phyloP scores from a whole-genome alignment of 2,113 vertebrate genomes.

The Cochlearius cochlearius region DNA sequence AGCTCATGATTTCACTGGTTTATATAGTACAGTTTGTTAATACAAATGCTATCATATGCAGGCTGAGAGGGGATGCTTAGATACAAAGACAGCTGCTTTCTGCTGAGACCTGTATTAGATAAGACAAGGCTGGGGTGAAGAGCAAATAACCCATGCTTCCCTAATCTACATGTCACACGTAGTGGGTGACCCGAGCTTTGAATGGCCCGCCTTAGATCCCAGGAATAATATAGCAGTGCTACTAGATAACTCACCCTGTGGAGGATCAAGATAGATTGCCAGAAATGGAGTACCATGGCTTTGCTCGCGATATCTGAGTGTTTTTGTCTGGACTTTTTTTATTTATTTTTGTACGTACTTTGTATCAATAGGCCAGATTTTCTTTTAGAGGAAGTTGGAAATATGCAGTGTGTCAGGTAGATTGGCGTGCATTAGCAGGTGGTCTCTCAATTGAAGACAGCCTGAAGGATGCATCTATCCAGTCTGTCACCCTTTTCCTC shows the following conservation, averaged over 20 bases:
- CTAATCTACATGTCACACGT: rapidly evolving
- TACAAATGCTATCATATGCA: background rate
- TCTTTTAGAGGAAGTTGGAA: background rate
- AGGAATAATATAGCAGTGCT: background rate
- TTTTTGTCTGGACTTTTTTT: background rate
- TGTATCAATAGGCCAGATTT: background rate
- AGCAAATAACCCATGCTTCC: background rate
- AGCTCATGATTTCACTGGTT: background rate
- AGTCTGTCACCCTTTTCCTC: background rate
- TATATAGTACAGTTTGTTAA: background rate
- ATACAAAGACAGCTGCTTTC: background rate
- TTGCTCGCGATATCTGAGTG: background rate
- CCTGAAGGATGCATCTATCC: background rate
- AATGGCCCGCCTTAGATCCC: background rate
- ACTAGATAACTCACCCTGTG: background rate
- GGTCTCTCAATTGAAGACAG: background rate
- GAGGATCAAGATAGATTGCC: background rate
- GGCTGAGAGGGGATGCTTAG: background rate
- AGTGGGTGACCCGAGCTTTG: background rate
- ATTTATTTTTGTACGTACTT: background rate
- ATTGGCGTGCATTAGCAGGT: background rate
- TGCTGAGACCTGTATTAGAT: background rate
- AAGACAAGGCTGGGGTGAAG: background rate
- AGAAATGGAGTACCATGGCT: background rate
- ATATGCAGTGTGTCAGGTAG: background rate